These are phyloP conservation scores for Onychostoma macrolepis DNA, from an alignment of 2,113 vertebrate species.

Conservation along the genomic window DNA sequence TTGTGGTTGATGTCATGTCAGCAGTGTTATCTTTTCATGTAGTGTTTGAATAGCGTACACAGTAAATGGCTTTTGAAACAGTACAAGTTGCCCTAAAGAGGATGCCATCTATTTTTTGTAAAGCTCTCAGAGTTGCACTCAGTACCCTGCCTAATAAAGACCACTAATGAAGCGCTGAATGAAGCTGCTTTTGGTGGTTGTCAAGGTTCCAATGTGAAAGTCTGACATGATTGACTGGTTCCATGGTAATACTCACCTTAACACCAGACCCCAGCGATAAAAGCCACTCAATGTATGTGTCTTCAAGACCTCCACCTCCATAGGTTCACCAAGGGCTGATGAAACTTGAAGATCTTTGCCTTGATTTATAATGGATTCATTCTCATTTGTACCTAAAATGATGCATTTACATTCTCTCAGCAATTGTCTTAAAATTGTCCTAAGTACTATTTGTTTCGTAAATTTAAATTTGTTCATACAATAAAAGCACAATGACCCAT, in stretches of 20 bases:
- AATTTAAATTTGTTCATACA: background rate
- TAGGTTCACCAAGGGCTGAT: background rate
- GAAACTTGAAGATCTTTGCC: background rate
- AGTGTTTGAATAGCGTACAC: background rate
- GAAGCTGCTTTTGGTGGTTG: slow-evolving; percentile 39
- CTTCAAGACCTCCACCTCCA: background rate
- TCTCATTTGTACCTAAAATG: background rate
- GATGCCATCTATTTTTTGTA: background rate
- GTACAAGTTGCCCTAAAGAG: background rate
- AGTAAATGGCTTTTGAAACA: background rate
- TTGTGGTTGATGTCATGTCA: background rate
- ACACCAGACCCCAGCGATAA: slow-evolving; percentile 22
- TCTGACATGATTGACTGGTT: slow-evolving; percentile 14
- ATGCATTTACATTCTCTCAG: background rate
- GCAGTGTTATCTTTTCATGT: background rate
- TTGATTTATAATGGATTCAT: background rate
- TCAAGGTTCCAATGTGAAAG: slow-evolving; percentile 32
- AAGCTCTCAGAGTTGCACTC: slow-evolving; percentile 5
- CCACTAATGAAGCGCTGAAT: slow-evolving; percentile 26
- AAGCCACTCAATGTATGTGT: background rate
- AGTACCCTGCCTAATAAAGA: background rate
- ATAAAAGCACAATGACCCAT: background rate
- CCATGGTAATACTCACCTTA: background rate
- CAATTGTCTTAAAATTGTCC: too few species aligned
- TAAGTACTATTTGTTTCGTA: background rate